phyloP scores from a whole-genome alignment of 2,888 invertebrate genomes.

The Dione vanillae region DNA sequence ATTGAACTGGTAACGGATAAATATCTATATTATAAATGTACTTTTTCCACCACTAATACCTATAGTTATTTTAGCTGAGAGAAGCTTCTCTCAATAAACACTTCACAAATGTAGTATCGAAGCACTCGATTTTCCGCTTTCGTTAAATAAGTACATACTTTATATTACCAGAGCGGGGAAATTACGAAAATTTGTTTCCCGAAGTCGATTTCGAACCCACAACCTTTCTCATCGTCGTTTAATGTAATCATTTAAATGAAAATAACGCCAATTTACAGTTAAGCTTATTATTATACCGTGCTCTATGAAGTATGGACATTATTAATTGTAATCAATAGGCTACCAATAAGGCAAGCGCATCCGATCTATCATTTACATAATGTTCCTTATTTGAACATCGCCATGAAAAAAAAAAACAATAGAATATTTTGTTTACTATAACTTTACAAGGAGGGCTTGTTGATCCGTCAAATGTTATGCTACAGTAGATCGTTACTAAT shows the following conservation, averaged over 20 bases:
- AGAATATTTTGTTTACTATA: slow-evolving; percentile 22
- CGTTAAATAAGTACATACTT: too few species aligned
- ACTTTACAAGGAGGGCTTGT: slow-evolving; percentile 1
- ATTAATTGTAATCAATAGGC: slow-evolving; percentile 38
- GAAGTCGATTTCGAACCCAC: too few species aligned
- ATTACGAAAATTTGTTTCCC: too few species aligned
- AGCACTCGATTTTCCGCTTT: too few species aligned
- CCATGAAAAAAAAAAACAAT: slow-evolving; percentile 40
- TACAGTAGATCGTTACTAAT: not conserved
- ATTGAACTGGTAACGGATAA: not conserved
- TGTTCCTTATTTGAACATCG: slow-evolving; percentile 17
- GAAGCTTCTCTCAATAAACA: too few species aligned
- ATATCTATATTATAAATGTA: not conserved
- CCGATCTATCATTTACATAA: slow-evolving; percentile 30
- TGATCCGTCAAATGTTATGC: not conserved
- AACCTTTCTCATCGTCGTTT: too few species aligned
- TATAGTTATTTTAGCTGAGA: not conserved
- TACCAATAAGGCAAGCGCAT: slow-evolving; percentile 39
- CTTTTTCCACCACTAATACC: not conserved
- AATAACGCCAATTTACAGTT: slow-evolving; percentile 12
- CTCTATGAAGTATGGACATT: slow-evolving; percentile 21
- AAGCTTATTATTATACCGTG: slow-evolving; percentile 33
- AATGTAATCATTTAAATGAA: too few species aligned
- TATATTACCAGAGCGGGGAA: too few species aligned
- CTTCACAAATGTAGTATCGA: too few species aligned